phyloP scores from a whole-genome alignment of 2,113 vertebrate genomes.

The Probosciger aterrimus region DNA sequence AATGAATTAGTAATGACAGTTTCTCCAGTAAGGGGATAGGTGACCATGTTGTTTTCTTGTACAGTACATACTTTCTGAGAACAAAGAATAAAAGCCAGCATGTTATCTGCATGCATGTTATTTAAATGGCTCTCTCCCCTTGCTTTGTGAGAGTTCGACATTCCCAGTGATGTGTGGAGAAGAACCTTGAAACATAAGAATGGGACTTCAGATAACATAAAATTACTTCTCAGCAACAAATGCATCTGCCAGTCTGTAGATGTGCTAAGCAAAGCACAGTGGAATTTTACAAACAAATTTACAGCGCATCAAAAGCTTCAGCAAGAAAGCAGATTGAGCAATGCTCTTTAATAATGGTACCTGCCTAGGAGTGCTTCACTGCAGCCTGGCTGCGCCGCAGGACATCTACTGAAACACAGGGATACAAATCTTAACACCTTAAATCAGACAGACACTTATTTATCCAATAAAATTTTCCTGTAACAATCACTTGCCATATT shows the following conservation, averaged over 20 bases:
- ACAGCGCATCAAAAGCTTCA: constrained; percentile 33
- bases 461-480: neutral
- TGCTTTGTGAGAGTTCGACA: constrained; percentile 44
- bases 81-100: constrained; percentile 59
- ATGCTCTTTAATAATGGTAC: neutral
- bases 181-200: constrained; percentile 53
- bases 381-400: neutral
- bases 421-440: neutral
- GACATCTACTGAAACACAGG: neutral
- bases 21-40: constrained; percentile 49
- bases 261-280: constrained; percentile 34
- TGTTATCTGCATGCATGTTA: constrained; percentile 54
- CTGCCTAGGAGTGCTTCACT: neutral
- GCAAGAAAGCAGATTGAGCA: neutral
- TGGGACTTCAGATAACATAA: constrained; percentile 56
- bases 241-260: constrained; percentile 21
- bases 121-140: constrained; percentile 33
- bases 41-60: constrained; percentile 58
- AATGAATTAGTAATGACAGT: constrained; percentile 62
- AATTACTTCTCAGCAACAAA: constrained; percentile 63
- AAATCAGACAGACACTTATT: neutral
- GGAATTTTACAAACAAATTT: constrained; percentile 59
- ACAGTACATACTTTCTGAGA: constrained; percentile 31
- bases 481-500: neutral
- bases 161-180: constrained; percentile 39